Percentiles rank a stretch among this genome's conserved stretches.
Conservation (phyloP, 2,888 invertebrate species). For the Galeopsomyia nigrocyanea region DNA sequence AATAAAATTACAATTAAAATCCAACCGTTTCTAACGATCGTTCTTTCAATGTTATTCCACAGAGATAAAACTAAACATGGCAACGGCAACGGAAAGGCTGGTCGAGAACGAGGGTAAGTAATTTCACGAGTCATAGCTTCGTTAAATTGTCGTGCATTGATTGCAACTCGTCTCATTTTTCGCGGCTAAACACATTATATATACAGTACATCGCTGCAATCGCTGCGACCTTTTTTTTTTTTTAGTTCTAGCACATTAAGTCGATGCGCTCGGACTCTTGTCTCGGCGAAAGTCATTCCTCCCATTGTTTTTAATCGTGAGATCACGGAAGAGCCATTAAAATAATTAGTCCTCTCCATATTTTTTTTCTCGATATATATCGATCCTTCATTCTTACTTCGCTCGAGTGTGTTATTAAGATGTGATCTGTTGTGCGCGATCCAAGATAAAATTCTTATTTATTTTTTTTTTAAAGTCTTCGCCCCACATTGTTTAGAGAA, state of each 20-base stretch:
- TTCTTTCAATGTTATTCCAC: conserved; percentile 10
- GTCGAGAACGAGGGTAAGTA: conserved; percentile 45
- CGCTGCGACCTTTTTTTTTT: conserved; percentile 16
- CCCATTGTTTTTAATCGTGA: background rate
- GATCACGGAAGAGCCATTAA: conserved; percentile 3
- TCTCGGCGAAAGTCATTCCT: background rate
- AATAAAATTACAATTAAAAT: too few relatives aligned
- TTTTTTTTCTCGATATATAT: too few relatives aligned
- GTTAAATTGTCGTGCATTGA: conserved; percentile 37
- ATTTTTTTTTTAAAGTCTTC: too few relatives aligned
- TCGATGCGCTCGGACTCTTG: background rate
- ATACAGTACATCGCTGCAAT: background rate
- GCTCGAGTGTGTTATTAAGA: too few relatives aligned
- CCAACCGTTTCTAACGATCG: too few relatives aligned
- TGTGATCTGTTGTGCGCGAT: too few relatives aligned
- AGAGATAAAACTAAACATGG: conserved; percentile 39
- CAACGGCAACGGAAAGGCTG: conserved; percentile 39
- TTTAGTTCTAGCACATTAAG: conserved; percentile 24
- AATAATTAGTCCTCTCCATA: background rate
- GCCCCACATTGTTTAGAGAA: too few relatives aligned
- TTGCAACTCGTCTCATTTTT: conserved; percentile 24
- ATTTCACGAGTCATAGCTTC: conserved; percentile 47
- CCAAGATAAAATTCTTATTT: too few relatives aligned
- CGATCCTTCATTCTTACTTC: too few relatives aligned
- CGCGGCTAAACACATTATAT: conserved; percentile 14